Evolutionary conservation across 2,797 vertebrate genomes (phyloP).

Genomic region (Kryptolebias ocellatus): DNA sequence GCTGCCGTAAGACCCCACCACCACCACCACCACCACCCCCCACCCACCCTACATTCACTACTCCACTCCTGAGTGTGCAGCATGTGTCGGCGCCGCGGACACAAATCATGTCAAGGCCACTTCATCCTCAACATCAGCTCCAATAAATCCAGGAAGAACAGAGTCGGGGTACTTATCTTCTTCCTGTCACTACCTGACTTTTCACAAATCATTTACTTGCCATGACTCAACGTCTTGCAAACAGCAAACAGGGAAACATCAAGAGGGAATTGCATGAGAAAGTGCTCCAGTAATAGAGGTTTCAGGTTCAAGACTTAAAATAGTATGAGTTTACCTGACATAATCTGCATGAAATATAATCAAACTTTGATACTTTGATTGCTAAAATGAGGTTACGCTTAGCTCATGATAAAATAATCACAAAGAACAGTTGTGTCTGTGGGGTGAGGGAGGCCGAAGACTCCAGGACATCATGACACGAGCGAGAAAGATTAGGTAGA

Average conservation of each 20-base stretch:
- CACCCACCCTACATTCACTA: not conserved
- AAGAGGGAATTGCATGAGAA: not conserved
- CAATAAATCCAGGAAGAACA: constrained; percentile 16
- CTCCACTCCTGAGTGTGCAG: not conserved
- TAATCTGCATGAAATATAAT: too few relatives aligned
- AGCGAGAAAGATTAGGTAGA: too few relatives aligned
- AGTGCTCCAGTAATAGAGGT: not conserved
- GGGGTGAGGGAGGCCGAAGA: too few relatives aligned
- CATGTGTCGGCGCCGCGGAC: constrained; percentile 21
- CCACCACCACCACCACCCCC: not conserved
- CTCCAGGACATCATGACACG: too few relatives aligned
- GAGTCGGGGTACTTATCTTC: not conserved
- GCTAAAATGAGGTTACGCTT: too few relatives aligned
- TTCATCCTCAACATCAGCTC: constrained; percentile 38
- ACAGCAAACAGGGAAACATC: not conserved
- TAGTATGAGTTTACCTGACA: too few relatives aligned
- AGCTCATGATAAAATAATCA: too few relatives aligned
- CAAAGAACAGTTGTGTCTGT: too few relatives aligned
- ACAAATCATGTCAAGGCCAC: constrained; percentile 43
- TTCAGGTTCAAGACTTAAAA: not conserved
- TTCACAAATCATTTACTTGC: not conserved
- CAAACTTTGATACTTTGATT: too few relatives aligned
- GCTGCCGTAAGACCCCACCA: constrained; percentile 9
- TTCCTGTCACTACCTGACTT: not conserved
- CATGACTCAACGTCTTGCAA: not conserved